These are phyloP conservation scores for Microctonus hyperodae DNA, from an alignment of 2,888 invertebrate species.

Conservation along the genomic window DNA sequence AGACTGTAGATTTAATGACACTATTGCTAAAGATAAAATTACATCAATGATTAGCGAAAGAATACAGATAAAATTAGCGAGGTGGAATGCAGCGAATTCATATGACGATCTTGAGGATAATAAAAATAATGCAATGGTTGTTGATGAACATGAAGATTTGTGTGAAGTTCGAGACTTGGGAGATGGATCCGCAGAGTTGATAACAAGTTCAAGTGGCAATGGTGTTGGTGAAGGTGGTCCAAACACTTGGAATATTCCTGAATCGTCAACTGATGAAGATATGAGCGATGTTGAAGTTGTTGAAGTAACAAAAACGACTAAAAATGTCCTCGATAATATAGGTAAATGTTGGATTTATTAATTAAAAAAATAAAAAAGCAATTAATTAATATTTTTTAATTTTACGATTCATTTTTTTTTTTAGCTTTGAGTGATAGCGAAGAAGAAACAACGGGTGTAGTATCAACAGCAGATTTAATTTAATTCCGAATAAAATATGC, in stretches of 20 bases:
- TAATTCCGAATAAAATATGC: constrained; percentile 33
- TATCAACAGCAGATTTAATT: constrained; percentile 51
- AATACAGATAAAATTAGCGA: constrained; percentile 56
- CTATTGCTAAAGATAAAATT: constrained; percentile 55
- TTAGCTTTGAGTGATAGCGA: constrained; percentile 62
- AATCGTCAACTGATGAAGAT: constrained; percentile 50
- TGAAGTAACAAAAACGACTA: constrained; percentile 45
- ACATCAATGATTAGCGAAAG: constrained; percentile 59
- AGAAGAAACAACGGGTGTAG: constrained; percentile 59
- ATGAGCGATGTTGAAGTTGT: constrained; percentile 55
- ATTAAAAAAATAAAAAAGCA: constrained; percentile 21
- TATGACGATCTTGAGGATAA: constrained; percentile 42
- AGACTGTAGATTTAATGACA: constrained; percentile 49
- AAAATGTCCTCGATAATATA: constrained; percentile 52
- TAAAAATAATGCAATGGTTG: constrained; percentile 35
- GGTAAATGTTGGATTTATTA: constrained; percentile 46
- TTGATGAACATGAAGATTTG: constrained; percentile 21
- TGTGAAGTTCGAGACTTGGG: constrained; percentile 39
- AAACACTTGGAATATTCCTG: constrained; percentile 51
- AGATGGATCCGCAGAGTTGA: constrained; percentile 62
- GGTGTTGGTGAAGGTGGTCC: constrained; percentile 53
- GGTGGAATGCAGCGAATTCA: constrained; percentile 47
- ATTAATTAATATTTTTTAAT: constrained; percentile 19
- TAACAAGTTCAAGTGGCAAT: constrained; percentile 56
- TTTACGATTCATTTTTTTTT: constrained; percentile 30